Evolutionary conservation across 2,113 vertebrate genomes (phyloP).

Genomic region (Pluvianellus socialis): DNA sequence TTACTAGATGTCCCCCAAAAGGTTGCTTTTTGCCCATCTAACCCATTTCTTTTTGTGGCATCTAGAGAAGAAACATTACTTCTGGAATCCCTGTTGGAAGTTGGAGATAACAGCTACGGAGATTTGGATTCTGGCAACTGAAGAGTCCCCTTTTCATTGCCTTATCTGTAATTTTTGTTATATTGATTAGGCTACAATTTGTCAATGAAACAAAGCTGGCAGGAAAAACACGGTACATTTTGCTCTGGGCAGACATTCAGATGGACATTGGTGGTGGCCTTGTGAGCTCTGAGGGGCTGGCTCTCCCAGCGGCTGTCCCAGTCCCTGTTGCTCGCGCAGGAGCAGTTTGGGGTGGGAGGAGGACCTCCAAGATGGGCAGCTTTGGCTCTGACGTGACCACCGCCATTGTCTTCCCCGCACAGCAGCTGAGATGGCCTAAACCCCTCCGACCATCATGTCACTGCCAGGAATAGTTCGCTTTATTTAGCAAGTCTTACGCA

Average conservation of each 20-base stretch:
- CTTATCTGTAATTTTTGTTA: not conserved
- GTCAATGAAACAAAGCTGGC: not conserved
- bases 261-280: not conserved
- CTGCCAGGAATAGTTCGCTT: not conserved
- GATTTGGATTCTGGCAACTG: not conserved
- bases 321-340: not conserved
- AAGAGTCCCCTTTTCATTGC: not conserved
- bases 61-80: not conserved
- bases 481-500: not conserved
- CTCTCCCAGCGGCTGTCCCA: not conserved
- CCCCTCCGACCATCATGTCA: not conserved
- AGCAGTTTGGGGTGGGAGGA: not conserved
- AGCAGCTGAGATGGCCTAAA: not conserved
- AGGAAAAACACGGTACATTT: rapidly evolving
- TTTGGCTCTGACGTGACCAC: not conserved
- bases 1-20: not conserved
- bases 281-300: not conserved
- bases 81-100: not conserved
- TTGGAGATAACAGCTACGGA: not conserved
- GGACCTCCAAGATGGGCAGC: not conserved
- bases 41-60: not conserved
- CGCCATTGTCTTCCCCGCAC: not conserved
- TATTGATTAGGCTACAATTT: not conserved
- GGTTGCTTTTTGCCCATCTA: not conserved
- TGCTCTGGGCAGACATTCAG: not conserved